Evolutionary conservation across 2,113 vertebrate genomes (phyloP).

Genomic region (Megalops atlanticus): DNA sequence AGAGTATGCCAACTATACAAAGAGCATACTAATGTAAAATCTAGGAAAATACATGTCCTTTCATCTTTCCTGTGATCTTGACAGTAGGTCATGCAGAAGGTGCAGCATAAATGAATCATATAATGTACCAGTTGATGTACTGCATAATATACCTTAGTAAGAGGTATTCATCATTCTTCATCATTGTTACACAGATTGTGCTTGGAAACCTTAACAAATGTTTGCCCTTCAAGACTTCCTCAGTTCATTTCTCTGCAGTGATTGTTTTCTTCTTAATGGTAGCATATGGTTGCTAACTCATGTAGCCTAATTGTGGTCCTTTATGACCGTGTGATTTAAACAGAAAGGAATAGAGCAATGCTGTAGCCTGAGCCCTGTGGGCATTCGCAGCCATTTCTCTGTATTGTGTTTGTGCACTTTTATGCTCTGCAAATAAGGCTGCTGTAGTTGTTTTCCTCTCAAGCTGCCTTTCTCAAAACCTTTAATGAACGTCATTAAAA

Average conservation of each 20-base stretch:
- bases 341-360: background rate
- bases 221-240: conserved; percentile 20
- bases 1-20: background rate
- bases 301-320: no score
- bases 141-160: background rate
- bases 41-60: background rate
- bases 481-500: conserved; percentile 12
- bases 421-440: conserved; percentile 18
- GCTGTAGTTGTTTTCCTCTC: conserved; percentile 23
- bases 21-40: no score
- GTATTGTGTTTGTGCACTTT: conserved; percentile 6
- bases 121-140: no score
- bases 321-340: no score
- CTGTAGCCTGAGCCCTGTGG: background rate
- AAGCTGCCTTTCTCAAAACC: background rate
- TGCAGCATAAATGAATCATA: background rate
- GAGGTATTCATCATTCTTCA: background rate
- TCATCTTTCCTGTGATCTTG: background rate
- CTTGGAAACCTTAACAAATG: background rate
- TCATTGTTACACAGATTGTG: no score
- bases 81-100: background rate
- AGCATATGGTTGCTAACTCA: no score
- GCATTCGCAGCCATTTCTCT: background rate
- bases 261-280: background rate
- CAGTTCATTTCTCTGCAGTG: background rate